Evolutionary conservation across 2,888 invertebrate genomes (phyloP).

Genomic region (Ichneumoninae sp.): DNA sequence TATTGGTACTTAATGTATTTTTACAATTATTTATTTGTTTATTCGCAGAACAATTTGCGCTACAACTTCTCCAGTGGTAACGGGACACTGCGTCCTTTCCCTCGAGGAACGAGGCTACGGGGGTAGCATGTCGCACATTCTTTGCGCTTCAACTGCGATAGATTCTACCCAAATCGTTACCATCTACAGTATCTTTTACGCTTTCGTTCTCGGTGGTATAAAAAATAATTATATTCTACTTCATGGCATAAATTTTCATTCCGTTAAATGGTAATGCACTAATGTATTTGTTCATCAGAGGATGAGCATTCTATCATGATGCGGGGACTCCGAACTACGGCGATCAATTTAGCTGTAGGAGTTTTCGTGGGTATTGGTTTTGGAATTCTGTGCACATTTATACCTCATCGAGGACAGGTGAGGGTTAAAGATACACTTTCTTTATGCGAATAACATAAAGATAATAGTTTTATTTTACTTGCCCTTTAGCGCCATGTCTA

Average conservation of each 20-base stretch:
- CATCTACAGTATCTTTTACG: conserved; percentile 88
- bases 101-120: conserved; percentile 86
- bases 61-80: conserved; percentile 65
- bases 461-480: background rate
- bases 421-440: conserved; percentile 24
- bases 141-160: conserved; percentile 89
- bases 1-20: background rate
- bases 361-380: conserved; percentile 86
- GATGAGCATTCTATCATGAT: conserved; percentile 46
- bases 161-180: conserved; percentile 91
- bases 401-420: conserved; percentile 85
- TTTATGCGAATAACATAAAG: background rate
- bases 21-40: background rate
- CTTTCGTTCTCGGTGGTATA: conserved; percentile 87
- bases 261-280: background rate
- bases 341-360: conserved; percentile 86
- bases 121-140: conserved; percentile 89
- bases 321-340: conserved; percentile 41
- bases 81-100: conserved; percentile 60
- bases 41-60: conserved; percentile 54
- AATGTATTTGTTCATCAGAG: conserved; percentile 7
- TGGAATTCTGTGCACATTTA: conserved; percentile 86
- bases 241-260: background rate
- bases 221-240: background rate
- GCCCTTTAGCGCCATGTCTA: conserved; percentile 41